Base-by-base conservation (phyloP, 2,888 invertebrate species). In the Homarus gammarus region DNA sequence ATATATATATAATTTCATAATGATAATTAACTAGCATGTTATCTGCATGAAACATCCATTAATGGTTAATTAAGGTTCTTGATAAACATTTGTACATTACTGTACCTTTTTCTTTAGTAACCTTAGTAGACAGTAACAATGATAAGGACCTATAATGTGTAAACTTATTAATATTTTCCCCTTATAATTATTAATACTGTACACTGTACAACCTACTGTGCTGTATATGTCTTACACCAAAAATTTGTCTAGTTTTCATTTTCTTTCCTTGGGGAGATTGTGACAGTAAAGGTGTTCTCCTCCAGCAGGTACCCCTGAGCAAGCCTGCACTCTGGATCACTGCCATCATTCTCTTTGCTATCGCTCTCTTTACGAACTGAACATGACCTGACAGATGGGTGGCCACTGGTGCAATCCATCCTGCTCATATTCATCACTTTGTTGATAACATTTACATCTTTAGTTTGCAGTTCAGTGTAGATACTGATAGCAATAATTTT, bases 221-320 rank as follows among this genome's bases (percentile, higher is more conserved):
- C 15, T 18, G 31, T 64, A 2, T 31, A 64, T 27, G 8, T 27
- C 64, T 64, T 64, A 27, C 64, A n/a, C 27, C 31, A 18, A 64
- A 27, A 6, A 64, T 31, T 27, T 27, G 8, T 64, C 31, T n/a
- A n/a, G n/a, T n/a, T n/a, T n/a, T n/a, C 72, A 18, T 36, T 27
- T 31, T 72, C 31, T 27, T 12, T 56, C 27, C 64, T 27, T 64
- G 27, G 3, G 12, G 12, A n/a, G 27, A 64, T 10, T 22, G 22
- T 64, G 18, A 27, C 27, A 64, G 22, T 27, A 15, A 40, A 15
- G n/a, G 22, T 73, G 22, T 33, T 75, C 44, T 49, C 18, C 49
- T n/a, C 27, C 40, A 27, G n/a, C 75, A 75, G 75, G 75, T 44
- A 49, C 49, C 75, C 27, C 38, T 75, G 75, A 75, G 75, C 44